phyloP scores from a whole-genome alignment of 2,113 vertebrate species.

The Pterocles orientalis region DNA sequence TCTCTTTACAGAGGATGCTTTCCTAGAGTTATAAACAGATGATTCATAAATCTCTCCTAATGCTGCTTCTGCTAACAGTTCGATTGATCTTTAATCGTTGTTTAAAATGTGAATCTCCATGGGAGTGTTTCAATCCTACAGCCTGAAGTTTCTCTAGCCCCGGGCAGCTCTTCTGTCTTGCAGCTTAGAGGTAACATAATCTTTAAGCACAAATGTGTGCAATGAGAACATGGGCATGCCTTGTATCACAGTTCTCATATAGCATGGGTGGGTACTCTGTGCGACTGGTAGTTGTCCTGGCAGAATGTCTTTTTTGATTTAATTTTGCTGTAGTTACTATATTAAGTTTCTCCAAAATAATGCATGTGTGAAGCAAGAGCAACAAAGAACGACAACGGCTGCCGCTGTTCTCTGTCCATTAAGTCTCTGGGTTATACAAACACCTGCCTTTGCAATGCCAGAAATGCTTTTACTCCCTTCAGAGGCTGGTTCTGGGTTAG shows the following conservation, averaged over 20 bases:
- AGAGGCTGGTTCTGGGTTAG: neutral
- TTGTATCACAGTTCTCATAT: neutral
- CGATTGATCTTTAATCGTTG: constrained; percentile 26
- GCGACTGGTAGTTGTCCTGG: neutral
- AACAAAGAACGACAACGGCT: neutral
- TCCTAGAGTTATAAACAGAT: constrained; percentile 9
- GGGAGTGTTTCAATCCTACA: neutral
- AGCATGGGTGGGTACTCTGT: neutral
- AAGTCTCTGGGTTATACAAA: neutral
- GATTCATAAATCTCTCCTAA: constrained; percentile 55
- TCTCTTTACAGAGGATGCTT: neutral
- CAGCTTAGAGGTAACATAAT: neutral
- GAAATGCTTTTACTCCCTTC: neutral
- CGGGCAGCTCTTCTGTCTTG: neutral
- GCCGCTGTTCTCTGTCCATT: accelerated
- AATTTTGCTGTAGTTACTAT: neutral
- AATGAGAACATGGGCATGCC: neutral
- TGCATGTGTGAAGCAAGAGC: neutral
- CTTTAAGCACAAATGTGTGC: neutral
- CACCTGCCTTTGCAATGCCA: neutral
- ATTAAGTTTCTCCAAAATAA: neutral
- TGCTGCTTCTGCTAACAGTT: constrained; percentile 36
- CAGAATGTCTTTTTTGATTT: neutral
- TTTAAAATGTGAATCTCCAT: constrained; percentile 53
- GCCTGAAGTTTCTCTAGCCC: constrained; percentile 2